Evolutionary conservation across 2,113 vertebrate genomes (phyloP).

Genomic region (Anhinga anhinga): DNA sequence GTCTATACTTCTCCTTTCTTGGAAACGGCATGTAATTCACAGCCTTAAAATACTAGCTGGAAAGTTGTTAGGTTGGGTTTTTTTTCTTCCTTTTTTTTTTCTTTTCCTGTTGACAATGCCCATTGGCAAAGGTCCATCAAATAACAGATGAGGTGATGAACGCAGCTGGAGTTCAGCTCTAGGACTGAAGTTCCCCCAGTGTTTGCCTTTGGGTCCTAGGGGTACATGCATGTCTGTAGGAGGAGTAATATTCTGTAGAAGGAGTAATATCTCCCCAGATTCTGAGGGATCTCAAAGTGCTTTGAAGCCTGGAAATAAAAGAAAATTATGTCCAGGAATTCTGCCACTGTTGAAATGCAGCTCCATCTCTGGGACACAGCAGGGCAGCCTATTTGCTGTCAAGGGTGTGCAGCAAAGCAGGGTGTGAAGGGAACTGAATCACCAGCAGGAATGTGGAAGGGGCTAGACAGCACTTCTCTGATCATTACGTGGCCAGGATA

Average conservation of each 20-base stretch:
- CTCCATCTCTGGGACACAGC: neutral
- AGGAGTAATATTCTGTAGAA: neutral
- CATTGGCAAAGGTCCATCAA: slow-evolving; percentile 30
- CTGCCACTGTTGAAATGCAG: neutral
- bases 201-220: neutral
- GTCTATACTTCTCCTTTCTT: neutral
- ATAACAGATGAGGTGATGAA: slow-evolving; percentile 33
- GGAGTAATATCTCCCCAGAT: neutral
- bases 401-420: neutral
- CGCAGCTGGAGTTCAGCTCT: slow-evolving; percentile 17
- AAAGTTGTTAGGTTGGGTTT: neutral
- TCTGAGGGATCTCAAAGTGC: neutral
- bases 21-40: neutral
- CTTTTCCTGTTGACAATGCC: slow-evolving; percentile 6
- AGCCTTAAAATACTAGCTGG: slow-evolving; percentile 12
- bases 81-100: neutral
- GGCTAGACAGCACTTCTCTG: neutral
- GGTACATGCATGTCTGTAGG: neutral
- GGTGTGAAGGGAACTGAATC: slow-evolving; percentile 11
- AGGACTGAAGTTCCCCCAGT: neutral
- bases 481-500: neutral
- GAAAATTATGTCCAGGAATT: neutral
- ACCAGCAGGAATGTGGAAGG: neutral
- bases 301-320: slow-evolving; percentile 15
- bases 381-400: neutral